Evolutionary conservation across 2,797 vertebrate genomes (phyloP), one percentile per base, ranked within the genome.

Genomic region (Podargus strigoides): DNA sequence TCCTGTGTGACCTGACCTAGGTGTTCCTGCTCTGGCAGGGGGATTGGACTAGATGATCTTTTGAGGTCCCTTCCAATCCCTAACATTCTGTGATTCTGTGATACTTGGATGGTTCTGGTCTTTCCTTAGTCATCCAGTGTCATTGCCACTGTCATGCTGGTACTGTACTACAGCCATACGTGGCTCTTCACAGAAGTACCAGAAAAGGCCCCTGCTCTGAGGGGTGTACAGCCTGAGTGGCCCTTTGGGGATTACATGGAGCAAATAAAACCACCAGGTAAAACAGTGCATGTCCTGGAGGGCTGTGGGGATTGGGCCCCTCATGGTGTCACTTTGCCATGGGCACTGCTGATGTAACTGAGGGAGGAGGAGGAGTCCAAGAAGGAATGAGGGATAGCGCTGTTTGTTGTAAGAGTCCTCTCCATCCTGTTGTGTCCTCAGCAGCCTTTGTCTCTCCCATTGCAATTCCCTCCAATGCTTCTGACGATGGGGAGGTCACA

Each of bases 191-290:
- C 15, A 63, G 41, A n/a, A 28, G 32, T 64, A 34, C 6, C 44
- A 46, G 47, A n/a, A 63, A 22, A 84, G 15, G 26, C 3, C 17
- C 22, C 26, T 0, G 2, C 39, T n/a, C 39, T 34, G 28, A 36
- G 20, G 19, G 8, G 1, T 39, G 12, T 42, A 21, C 19, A 56
- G 27, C 39, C 42, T 15, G 27, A 46, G 20, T 28, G 37, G 11
- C 37, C 32, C 1, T 0, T 11, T 60, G 37, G 12, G 34, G 32
- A 32, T 6, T 50, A 17, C 22, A 14, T 0, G 1, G 47, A 59
- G 36, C 22, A 90, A 12, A 21, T 12, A 46, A 85, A 78, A 47
- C 30, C 70, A 46, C 15, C 13, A 12, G 3, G 20, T 18, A 21
- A 67, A 84, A 62, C 14, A 52, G 30, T 12, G 18, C 16, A 1